A percentile compares a stretch with the other conserved stretches of the same genome.
These are phyloP conservation scores for Abrostola triplasia DNA, from an alignment of 2,888 invertebrate genomes.

Conservation along the genomic window DNA sequence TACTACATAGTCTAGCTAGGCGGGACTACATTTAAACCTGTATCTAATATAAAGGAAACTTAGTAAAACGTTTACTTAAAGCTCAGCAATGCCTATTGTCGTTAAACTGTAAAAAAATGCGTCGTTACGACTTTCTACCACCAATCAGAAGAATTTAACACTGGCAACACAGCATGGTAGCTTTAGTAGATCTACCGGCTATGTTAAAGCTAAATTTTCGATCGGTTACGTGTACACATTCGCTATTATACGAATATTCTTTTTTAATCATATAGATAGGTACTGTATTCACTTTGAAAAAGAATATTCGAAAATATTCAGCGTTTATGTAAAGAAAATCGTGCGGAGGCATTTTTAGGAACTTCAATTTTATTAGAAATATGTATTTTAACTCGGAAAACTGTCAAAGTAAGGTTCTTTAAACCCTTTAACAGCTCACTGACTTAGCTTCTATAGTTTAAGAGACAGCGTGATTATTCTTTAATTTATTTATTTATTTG, in stretches of 20 bases:
- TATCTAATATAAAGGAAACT: slow-evolving; percentile 15
- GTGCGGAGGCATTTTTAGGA: slow-evolving; percentile 65
- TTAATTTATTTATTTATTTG: neutral
- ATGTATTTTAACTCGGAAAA: slow-evolving; percentile 14
- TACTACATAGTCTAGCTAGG: slow-evolving; percentile 30
- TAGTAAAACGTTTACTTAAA: slow-evolving; percentile 52
- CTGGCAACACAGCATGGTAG: slow-evolving; percentile 75
- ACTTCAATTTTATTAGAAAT: slow-evolving; percentile 52
- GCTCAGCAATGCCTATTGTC: slow-evolving; percentile 66
- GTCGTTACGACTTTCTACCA: slow-evolving; percentile 54
- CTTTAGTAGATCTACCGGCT: slow-evolving; percentile 70
- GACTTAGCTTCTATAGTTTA: slow-evolving; percentile 30
- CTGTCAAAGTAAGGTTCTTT: slow-evolving; percentile 12
- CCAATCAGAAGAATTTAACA: slow-evolving; percentile 70
- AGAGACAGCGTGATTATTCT: slow-evolving; percentile 9
- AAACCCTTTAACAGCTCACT: slow-evolving; percentile 2
- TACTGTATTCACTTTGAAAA: neutral
- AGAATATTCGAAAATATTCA: slow-evolving; percentile 7
- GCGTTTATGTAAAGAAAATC: slow-evolving; percentile 47
- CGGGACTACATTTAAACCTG: slow-evolving; percentile 35
- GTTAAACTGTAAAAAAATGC: slow-evolving; percentile 54
- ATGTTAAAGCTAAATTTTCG: slow-evolving; percentile 68
- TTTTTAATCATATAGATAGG: neutral
- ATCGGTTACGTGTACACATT: slow-evolving; percentile 47
- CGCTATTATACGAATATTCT: slow-evolving; percentile 13